Evolutionary conservation across 2,797 vertebrate genomes (phyloP).

Genomic region (Alcedo quadribrachys): DNA sequence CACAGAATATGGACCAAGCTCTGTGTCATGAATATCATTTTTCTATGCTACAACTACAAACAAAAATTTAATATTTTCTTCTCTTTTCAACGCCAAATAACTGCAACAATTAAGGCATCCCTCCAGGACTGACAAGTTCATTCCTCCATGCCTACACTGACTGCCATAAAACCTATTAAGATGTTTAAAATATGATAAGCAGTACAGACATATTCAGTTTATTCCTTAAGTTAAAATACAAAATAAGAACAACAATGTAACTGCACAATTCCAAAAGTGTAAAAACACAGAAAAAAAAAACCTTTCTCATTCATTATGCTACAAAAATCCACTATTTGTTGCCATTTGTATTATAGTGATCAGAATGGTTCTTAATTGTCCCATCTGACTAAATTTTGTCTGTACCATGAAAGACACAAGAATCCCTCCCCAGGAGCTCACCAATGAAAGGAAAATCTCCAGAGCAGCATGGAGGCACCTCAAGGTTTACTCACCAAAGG

Average conservation of each 20-base stretch:
- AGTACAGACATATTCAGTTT: not conserved
- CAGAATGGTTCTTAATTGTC: not conserved
- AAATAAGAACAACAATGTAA: not conserved
- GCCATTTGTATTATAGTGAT: not conserved
- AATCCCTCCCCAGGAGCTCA: not conserved
- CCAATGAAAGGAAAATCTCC: not conserved
- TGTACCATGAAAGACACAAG: too few relatives aligned
- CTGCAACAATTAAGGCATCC: not conserved
- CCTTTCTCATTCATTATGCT: not conserved
- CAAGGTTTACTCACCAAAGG: not conserved
- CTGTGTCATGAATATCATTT: not conserved
- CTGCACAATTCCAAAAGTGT: not conserved
- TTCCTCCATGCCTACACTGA: not conserved
- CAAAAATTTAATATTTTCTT: not conserved
- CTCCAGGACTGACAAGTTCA: not conserved
- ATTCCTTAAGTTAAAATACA: not conserved
- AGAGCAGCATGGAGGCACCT: not conserved
- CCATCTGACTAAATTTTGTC: not conserved
- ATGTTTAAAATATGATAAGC: not conserved
- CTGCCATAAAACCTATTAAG: not conserved
- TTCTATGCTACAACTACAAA: not conserved
- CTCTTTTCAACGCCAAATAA: not conserved
- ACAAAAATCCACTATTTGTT: not conserved
- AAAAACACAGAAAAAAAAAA: not conserved
- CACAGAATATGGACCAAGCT: not conserved